Evolutionary conservation across 2,888 invertebrate genomes (phyloP).

Genomic region (Acleris literana): DNA sequence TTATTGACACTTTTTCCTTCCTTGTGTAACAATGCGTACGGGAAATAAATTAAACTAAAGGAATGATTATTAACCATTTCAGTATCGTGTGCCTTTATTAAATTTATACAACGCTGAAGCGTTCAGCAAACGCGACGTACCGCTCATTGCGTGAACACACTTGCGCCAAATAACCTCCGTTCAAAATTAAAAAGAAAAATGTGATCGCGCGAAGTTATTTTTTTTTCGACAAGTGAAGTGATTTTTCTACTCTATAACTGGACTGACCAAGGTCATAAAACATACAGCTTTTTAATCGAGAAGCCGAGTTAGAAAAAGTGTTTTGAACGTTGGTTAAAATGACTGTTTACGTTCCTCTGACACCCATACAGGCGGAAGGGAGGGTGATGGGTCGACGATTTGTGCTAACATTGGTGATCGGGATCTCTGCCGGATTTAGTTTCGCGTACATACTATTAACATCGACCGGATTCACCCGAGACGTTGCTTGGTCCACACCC

Average conservation of each 20-base stretch:
- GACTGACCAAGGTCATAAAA: not conserved
- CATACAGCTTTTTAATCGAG: not conserved
- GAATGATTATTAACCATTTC: not conserved
- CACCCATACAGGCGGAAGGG: constrained; percentile 71
- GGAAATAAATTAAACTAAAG: not conserved
- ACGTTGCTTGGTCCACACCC: constrained; percentile 65
- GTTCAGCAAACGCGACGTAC: constrained; percentile 28
- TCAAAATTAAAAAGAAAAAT: constrained; percentile 27
- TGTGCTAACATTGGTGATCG: constrained; percentile 87
- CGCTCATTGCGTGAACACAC: constrained; percentile 48
- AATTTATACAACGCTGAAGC: constrained; percentile 28
- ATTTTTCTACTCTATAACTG: not conserved
- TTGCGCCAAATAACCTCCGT: constrained; percentile 34
- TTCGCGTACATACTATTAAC: constrained; percentile 89
- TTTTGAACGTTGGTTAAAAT: constrained; percentile 25
- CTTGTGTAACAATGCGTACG: too few species aligned
- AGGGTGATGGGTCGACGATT: constrained; percentile 86
- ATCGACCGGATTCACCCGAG: constrained; percentile 79
- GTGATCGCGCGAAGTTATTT: not conserved
- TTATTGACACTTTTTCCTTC: too few species aligned
- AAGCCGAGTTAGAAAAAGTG: not conserved
- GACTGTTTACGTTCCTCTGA: constrained; percentile 32
- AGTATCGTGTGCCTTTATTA: constrained; percentile 8
- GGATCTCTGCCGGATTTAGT: constrained; percentile 90
- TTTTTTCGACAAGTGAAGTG: not conserved